Percentiles rank a stretch among this genome's conserved stretches.
These are phyloP conservation scores for Rhagonycha fulva DNA, from an alignment of 2,888 invertebrate genomes.

Conservation along the genomic window DNA sequence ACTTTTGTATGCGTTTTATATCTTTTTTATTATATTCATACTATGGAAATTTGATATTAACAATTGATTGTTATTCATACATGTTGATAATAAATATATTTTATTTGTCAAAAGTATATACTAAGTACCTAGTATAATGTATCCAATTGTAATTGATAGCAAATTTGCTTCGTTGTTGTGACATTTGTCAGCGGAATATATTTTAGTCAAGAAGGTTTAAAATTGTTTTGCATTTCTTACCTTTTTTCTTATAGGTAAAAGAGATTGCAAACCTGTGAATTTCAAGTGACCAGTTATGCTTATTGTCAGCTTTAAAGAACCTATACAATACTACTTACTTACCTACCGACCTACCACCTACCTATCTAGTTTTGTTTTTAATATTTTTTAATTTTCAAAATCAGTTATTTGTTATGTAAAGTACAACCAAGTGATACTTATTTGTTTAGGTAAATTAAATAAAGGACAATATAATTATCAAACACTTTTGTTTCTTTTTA, in stretches of 20 bases:
- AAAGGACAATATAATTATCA: neutral
- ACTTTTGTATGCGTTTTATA: slow-evolving; percentile 49
- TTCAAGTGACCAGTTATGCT: slow-evolving; percentile 41
- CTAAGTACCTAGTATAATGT: neutral
- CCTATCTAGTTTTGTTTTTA: neutral
- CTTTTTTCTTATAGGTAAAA: neutral
- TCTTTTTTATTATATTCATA: slow-evolving; percentile 27
- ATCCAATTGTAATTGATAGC: neutral
- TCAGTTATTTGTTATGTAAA: neutral
- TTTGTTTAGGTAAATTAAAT: neutral
- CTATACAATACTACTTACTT: neutral
- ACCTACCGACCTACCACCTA: neutral
- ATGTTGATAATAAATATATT: slow-evolving; percentile 19
- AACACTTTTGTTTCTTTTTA: neutral
- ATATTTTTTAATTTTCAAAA: neutral
- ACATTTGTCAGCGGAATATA: slow-evolving; percentile 21
- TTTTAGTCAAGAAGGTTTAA: slow-evolving; percentile 16
- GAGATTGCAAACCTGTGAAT: neutral
- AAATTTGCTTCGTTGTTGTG: slow-evolving; percentile 22
- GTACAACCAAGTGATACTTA: neutral
- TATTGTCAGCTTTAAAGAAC: slow-evolving; percentile 54
- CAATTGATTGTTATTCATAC: neutral
- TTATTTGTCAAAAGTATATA: slow-evolving; percentile 16
- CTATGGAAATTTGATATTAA: slow-evolving; percentile 16
- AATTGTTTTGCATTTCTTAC: slow-evolving; percentile 18